Percentiles rank a stretch among this genome's conserved stretches.
These are phyloP conservation scores for Formica exsecta DNA, from an alignment of 1,140 invertebrate genomes.

Conservation along the genomic window DNA sequence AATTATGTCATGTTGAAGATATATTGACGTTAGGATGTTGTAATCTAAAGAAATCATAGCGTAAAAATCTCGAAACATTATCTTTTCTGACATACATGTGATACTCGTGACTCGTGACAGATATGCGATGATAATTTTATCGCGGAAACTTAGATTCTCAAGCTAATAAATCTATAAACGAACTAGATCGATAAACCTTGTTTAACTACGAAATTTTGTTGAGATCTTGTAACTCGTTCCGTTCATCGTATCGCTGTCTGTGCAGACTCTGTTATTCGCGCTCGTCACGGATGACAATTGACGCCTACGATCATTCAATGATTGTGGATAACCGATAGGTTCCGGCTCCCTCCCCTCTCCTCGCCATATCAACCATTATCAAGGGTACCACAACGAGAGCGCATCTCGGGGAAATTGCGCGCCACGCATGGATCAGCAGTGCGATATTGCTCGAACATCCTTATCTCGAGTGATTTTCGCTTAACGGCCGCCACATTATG, in stretches of 20 bases:
- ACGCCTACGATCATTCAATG: slow-evolving; percentile 53
- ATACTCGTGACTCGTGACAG: background rate
- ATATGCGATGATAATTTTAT: slow-evolving; percentile 2
- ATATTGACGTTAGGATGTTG: background rate
- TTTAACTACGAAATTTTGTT: background rate
- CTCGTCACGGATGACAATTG: slow-evolving; percentile 32
- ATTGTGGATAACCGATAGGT: slow-evolving; percentile 44
- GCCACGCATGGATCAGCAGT: background rate
- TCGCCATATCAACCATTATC: background rate
- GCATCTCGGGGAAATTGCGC: background rate
- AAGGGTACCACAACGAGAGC: background rate
- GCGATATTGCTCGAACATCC: background rate
- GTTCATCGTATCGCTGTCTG: background rate
- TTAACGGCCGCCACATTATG: background rate
- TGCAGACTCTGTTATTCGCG: background rate
- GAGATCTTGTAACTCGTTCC: slow-evolving; percentile 1
- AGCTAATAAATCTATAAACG: background rate
- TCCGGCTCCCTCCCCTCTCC: background rate
- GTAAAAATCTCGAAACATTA: slow-evolving; percentile 9
- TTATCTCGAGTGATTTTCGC: slow-evolving; percentile 36
- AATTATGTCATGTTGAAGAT: background rate
- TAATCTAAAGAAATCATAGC: background rate
- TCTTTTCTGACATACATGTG: background rate
- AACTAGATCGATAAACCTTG: slow-evolving; percentile 9
- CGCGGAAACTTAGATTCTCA: background rate